These are phyloP conservation scores for Amblyjoppa fuscipennis DNA, from an alignment of 2,888 invertebrate genomes.

Conservation along the genomic window DNA sequence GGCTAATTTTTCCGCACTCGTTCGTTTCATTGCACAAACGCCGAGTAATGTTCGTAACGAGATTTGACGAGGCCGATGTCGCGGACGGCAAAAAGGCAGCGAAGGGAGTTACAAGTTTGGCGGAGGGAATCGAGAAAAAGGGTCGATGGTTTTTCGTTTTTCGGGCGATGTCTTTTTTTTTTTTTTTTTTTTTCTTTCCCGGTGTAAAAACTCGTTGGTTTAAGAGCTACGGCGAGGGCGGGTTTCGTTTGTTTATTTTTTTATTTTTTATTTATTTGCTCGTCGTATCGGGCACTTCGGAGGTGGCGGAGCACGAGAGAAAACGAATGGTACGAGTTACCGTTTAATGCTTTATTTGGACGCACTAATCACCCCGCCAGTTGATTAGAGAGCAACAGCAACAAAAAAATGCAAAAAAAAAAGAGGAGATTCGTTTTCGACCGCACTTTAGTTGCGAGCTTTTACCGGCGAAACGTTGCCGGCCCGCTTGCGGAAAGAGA, in stretches of 20 bases:
- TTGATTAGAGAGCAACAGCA: constrained; percentile 24
- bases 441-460: not conserved
- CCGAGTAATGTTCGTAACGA: constrained; percentile 65
- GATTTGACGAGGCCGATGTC: constrained; percentile 9
- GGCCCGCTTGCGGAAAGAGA: not conserved
- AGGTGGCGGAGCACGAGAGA: not conserved
- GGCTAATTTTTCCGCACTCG: not conserved
- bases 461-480: constrained; percentile 12
- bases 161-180: not conserved
- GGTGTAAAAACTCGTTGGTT: not conserved
- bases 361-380: constrained; percentile 11
- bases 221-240: not conserved
- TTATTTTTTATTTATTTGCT: not conserved
- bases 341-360: constrained; percentile 20
- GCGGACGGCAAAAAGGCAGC: not conserved
- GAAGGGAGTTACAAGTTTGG: not conserved
- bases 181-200: not conserved
- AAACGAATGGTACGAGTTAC: not conserved
- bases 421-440: not conserved
- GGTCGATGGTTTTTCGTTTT: not conserved
- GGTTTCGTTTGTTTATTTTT: not conserved
- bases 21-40: constrained; percentile 45
- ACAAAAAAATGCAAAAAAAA: constrained; percentile 9
- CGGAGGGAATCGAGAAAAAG: constrained; percentile 2
- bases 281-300: not conserved